Conservation (phyloP, 2,113 vertebrate genomes). For the Equus quagga region DNA sequence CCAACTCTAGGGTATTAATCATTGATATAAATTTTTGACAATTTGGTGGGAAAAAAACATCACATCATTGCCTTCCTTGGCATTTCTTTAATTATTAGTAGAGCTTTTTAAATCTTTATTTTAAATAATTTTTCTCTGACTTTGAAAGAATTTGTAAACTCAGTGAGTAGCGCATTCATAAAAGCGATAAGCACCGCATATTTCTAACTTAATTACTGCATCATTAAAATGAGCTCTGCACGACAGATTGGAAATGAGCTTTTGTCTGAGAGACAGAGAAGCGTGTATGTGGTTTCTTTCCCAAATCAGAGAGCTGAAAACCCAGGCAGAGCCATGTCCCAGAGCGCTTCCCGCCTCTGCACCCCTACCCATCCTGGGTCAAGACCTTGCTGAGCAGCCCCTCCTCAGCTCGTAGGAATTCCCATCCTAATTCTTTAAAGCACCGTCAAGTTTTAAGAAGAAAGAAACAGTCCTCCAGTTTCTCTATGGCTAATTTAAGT, state of each 20-base stretch:
- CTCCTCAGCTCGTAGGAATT: not conserved
- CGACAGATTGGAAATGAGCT: not conserved
- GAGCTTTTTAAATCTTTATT: not conserved
- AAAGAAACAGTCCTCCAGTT: not conserved
- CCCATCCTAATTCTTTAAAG: not conserved
- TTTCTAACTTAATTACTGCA: slow-evolving; percentile 45
- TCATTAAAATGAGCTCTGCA: slow-evolving; percentile 8
- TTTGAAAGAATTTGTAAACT: slow-evolving; percentile 26
- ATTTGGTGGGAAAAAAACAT: not conserved
- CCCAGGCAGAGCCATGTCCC: not conserved
- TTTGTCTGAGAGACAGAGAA: slow-evolving; percentile 14
- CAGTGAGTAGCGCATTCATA: not conserved
- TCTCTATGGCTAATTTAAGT: slow-evolving; percentile 43
- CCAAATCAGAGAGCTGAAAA: not conserved
- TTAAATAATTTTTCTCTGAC: slow-evolving; percentile 36
- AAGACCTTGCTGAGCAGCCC: not conserved
- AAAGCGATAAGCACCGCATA: not conserved
- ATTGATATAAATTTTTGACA: not conserved
- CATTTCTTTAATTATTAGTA: slow-evolving; percentile 57
- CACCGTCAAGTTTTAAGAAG: not conserved
- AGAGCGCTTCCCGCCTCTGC: not conserved
- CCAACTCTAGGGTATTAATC: not conserved
- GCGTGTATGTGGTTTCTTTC: not conserved
- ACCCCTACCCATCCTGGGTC: not conserved
- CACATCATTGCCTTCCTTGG: slow-evolving; percentile 32